Conservation (phyloP, 1,140 invertebrate species). For the Portunus trituberculatus region DNA sequence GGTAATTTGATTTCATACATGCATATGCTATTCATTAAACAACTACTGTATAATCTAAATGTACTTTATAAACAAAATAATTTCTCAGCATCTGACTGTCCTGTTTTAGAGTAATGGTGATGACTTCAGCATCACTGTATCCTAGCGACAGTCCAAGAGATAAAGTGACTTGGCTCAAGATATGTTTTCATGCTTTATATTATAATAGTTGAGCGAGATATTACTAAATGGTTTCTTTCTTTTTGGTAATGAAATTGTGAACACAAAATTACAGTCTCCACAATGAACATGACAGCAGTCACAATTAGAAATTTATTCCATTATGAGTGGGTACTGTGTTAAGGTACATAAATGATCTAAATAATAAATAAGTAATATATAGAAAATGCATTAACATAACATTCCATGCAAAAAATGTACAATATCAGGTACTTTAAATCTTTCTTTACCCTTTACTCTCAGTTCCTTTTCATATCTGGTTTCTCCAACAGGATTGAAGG, state of each 20-base stretch:
- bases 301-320: neutral
- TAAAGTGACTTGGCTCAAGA: too few species aligned
- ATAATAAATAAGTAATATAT: conserved; percentile 26
- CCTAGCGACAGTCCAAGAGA: too few species aligned
- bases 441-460: conserved; percentile 77
- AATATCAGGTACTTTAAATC: neutral
- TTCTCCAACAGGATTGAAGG: conserved; percentile 80
- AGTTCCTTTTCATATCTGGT: conserved; percentile 71
- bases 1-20: too few species aligned
- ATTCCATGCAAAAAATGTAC: conserved; percentile 5
- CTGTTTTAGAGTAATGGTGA: too few species aligned
- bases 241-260: neutral
- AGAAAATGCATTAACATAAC: neutral
- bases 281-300: neutral
- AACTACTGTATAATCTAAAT: too few species aligned
- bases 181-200: too few species aligned
- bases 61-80: too few species aligned
- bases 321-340: neutral
- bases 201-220: neutral
- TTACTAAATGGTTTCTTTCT: neutral
- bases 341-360: conserved; percentile 37
- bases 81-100: too few species aligned
- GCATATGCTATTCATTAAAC: too few species aligned
- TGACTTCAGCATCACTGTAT: too few species aligned
- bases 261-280: neutral